Evolutionary conservation across 2,113 vertebrate genomes (phyloP), one percentile per base, ranked within the genome.

Genomic region (Castor canadensis): DNA sequence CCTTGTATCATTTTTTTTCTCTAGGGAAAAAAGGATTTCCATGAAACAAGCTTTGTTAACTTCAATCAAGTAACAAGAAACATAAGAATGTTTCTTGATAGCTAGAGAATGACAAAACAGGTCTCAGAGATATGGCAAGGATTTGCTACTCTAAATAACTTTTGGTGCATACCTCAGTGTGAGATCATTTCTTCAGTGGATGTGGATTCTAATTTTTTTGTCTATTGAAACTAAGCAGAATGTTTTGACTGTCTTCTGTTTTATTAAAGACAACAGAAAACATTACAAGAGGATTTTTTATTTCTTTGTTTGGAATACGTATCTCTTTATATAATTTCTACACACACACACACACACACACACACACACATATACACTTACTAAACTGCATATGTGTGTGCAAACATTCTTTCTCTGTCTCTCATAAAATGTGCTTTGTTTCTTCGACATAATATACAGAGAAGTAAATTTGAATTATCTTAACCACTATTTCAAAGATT

Each of bases 41-140:
- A 87, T 72, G 52, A 93, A 94, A 79, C 17, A 80, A 96, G 43
- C 30, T 94, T 75, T 94, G 54, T 87, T 85, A 87, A 40, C 54
- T 56, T 96, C 54, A 75, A 49, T 52, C 79, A 93, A 91, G 30
- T 80, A 80, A 91, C 47, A 86, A 77, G 20, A 84, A 95, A 92
- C 30, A 40, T 35, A n/a, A n/a, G n/a, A n/a, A n/a, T n/a, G n/a
- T n/a, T n/a, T 66, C n/a, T n/a, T 60, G 56, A 67, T 28, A 58
- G 9, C 11, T 73, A 62, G 12, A 60, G 28, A 76, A 5, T 67
- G 87, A 94, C 85, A 87, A 72, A 30, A 86, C 3, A n/a, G 75
- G 24, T 87, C 72, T 88, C 56, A 45, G 45, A 88, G 54, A n/a
- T 26, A 73, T 85, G 77, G 67, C 71, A 75, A 45, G 30, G 15